Evolutionary conservation across 2,113 vertebrate genomes (phyloP).

Genomic region (Galemys pyrenaicus): DNA sequence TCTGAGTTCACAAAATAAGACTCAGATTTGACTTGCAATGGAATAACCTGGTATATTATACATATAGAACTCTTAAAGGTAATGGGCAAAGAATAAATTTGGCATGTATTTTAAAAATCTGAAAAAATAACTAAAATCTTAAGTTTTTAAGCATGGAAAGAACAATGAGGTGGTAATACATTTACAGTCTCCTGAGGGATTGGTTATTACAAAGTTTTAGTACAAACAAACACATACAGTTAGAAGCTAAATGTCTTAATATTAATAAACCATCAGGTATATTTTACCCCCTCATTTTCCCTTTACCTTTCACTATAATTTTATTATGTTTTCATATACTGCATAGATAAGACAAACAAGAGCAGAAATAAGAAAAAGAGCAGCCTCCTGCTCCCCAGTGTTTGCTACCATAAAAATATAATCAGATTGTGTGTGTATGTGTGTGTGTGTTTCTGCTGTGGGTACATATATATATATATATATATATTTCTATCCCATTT

Average conservation of each 20-base stretch:
- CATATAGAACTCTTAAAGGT: background rate
- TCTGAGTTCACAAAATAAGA: background rate
- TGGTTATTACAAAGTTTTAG: background rate
- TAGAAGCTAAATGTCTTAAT: background rate
- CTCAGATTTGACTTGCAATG: background rate
- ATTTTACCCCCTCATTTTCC: background rate
- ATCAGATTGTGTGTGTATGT: background rate
- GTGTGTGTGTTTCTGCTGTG: no score
- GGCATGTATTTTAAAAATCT: background rate
- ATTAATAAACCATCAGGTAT: background rate
- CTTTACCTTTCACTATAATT: background rate
- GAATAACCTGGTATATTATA: background rate
- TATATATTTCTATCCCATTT: background rate
- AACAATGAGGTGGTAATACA: background rate
- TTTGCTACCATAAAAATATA: background rate
- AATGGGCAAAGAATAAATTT: background rate
- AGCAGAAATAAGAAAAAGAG: conserved; percentile 14
- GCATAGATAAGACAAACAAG: background rate
- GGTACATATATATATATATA: no score
- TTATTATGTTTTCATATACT: background rate
- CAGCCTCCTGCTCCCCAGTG: background rate
- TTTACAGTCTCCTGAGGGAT: background rate
- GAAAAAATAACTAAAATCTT: background rate
- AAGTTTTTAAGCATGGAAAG: background rate
- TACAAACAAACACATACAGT: background rate